Conservation (phyloP, 2,113 vertebrate species). For the Aepyceros melampus region DNA sequence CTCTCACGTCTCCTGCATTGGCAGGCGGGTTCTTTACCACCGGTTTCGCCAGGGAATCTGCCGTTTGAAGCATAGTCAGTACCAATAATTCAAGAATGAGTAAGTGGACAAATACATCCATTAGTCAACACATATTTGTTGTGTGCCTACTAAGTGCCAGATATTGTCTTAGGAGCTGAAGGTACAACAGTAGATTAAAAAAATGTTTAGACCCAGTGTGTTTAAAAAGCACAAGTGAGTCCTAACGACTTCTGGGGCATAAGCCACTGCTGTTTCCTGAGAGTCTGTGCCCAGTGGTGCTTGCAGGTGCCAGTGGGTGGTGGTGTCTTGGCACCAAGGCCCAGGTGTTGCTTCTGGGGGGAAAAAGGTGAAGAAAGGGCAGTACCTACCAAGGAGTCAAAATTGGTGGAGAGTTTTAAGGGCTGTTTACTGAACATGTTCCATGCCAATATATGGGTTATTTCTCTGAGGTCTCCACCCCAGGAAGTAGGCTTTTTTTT, state of each 20-base stretch:
- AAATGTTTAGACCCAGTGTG: neutral
- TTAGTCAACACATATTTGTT: neutral
- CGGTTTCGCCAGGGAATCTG: neutral
- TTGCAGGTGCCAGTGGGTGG: neutral
- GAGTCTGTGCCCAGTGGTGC: neutral
- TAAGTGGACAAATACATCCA: neutral
- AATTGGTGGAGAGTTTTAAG: neutral
- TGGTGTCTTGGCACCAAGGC: neutral
- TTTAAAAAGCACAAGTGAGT: neutral
- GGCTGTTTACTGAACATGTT: neutral
- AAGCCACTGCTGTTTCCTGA: neutral
- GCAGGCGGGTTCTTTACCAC: neutral
- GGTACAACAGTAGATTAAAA: neutral
- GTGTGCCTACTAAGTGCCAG: neutral
- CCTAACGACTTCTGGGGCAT: neutral
- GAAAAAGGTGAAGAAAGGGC: neutral
- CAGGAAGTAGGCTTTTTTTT: neutral
- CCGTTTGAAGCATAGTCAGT: neutral
- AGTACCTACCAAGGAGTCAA: neutral
- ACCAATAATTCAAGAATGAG: neutral
- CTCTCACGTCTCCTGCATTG: neutral
- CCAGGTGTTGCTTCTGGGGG: neutral
- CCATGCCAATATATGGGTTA: fast-evolving
- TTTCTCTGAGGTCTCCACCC: neutral
- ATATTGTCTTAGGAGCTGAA: neutral